phyloP scores from a whole-genome alignment of 2,888 invertebrate species.

The Ichneumoninae sp. region DNA sequence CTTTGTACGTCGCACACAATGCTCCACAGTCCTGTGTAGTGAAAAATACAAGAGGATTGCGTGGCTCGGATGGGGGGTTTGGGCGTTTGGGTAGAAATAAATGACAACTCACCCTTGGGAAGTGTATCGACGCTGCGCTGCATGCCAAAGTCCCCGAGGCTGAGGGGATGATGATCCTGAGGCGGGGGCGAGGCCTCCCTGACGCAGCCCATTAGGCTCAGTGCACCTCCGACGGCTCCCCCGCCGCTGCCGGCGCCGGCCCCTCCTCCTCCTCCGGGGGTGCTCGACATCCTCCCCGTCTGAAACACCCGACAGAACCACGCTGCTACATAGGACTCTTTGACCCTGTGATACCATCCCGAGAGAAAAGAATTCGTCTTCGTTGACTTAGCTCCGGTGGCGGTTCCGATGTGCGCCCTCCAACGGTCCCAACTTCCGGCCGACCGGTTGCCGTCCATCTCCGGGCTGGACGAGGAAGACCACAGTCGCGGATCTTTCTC shows the following conservation, averaged over 20 bases:
- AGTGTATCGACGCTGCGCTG: conserved; percentile 78
- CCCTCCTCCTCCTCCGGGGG: conserved; percentile 82
- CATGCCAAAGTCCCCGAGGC: conserved; percentile 75
- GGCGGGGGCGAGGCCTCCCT: conserved; percentile 87
- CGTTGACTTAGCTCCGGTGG: conserved; percentile 62
- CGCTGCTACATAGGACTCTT: conserved; percentile 75
- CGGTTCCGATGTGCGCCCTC: conserved; percentile 57
- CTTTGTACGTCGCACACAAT: neutral
- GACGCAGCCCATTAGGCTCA: conserved; percentile 89
- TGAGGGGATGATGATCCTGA: conserved; percentile 85
- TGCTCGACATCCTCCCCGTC: conserved; percentile 75
- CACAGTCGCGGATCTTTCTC: neutral
- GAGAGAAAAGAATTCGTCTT: conserved; percentile 70
- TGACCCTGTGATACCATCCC: conserved; percentile 74
- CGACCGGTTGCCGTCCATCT: conserved; percentile 47
- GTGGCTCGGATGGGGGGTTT: neutral
- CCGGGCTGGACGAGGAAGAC: neutral
- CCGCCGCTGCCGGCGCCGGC: conserved; percentile 82
- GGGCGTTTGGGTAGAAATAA: neutral
- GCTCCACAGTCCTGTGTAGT: neutral
- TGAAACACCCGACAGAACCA: conserved; percentile 80
- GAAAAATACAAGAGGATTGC: neutral
- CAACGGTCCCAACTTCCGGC: conserved; percentile 57
- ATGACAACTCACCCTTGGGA: conserved; percentile 79
- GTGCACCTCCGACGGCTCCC: conserved; percentile 87